Evolutionary conservation across 2,113 vertebrate genomes (phyloP), one percentile per base, ranked within the genome.

Genomic region (Hoplias malabaricus): DNA sequence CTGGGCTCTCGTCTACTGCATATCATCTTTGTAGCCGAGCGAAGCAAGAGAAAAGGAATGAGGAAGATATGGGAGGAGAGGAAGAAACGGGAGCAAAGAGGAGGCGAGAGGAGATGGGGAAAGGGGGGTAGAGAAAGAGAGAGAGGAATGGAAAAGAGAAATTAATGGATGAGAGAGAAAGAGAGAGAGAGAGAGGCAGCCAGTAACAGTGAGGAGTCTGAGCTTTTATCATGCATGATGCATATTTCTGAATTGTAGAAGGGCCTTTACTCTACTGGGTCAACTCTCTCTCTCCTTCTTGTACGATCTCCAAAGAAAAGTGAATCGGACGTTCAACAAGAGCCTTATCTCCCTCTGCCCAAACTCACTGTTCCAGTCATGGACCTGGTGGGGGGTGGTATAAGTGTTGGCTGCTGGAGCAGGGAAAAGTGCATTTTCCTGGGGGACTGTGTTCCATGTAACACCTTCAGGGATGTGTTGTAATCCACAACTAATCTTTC

Each of bases 171-270:
- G 56, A 31, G 53, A 38, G 54, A 25, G 69, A 46, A n/a, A 36
- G 53, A 48, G 62, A 62, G 19, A 27, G 65, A 54, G 29, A n/a
- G 16, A 29, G 29, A 33, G 40, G 25, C 50, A 50, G 50, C 23
- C 5, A 46, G 25, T 57, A 59, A 33, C 14, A 62, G 31, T n/a
- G 31, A 21, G 69, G 50, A 68, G 25, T 42, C 43, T 50, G 9
- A 31, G 46, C 38, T 72, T 63, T 82, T 81, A 73, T 43, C 54
- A 74, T 82, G 74, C 69, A 69, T n/a, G 12, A 36, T 75, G 69
- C 69, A 73, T 34, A 69, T 59, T 73, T 54, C 25, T 48, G 40
- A 75, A 81, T 25, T 68, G 23, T 61, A 77, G 59, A 81, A 25
- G 40, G 68, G 70, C 62, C 57, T 75, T 50, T 83, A 68, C 43